Conservation (phyloP, 2,888 invertebrate genomes). For the Xestia rhomboidea region DNA sequence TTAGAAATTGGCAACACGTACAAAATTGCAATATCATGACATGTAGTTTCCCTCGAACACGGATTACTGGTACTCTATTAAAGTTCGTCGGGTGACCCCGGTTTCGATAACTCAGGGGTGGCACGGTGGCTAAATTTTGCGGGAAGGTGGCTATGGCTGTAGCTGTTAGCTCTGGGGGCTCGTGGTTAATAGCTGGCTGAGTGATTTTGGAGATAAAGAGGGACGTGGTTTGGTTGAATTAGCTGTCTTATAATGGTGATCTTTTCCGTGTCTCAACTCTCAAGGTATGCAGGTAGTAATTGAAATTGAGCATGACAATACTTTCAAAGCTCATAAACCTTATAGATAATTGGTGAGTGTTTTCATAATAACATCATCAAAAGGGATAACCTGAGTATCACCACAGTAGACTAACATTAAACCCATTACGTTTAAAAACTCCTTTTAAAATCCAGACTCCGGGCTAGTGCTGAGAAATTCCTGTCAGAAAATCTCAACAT, state of each 20-base stretch:
- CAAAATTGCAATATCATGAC: constrained; percentile 73
- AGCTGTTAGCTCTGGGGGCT: constrained; percentile 14
- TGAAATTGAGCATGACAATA: not conserved
- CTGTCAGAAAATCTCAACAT: not conserved
- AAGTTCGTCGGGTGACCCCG: constrained; percentile 70
- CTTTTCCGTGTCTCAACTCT: too few species aligned
- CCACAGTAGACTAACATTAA: not conserved
- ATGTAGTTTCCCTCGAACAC: constrained; percentile 58
- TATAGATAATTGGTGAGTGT: not conserved
- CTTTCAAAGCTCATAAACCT: not conserved
- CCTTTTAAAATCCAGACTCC: too few species aligned
- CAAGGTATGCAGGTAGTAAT: not conserved
- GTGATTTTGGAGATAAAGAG: constrained; percentile 26
- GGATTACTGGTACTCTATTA: constrained; percentile 76
- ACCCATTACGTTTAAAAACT: too few species aligned
- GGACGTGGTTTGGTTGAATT: constrained; percentile 6
- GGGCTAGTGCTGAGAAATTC: too few species aligned
- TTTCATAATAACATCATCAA: too few species aligned
- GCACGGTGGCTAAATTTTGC: constrained; percentile 1
- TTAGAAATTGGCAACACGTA: constrained; percentile 66
- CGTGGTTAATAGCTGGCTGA: constrained; percentile 36
- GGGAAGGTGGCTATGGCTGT: constrained; percentile 23
- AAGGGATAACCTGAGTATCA: too few species aligned
- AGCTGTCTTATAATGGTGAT: not conserved
- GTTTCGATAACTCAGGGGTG: constrained; percentile 62